Conservation (phyloP, 2,797 vertebrate genomes). For the Sebastes taczanowskii region DNA sequence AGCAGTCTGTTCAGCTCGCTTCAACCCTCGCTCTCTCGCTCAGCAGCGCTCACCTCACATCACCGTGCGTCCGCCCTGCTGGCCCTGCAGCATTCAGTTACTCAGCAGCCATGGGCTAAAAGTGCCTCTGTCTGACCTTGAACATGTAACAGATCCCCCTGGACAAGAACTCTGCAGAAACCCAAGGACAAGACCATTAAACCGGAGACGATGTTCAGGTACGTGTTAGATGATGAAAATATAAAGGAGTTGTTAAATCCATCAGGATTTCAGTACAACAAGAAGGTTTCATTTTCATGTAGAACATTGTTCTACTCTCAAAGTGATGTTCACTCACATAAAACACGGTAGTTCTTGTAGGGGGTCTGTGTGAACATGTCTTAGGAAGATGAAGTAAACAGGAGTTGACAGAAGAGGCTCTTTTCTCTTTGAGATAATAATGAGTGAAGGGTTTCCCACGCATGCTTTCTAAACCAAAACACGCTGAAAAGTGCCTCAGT, state of each 20-base stretch:
- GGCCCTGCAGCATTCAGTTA: slow-evolving; percentile 59
- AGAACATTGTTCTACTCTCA: neutral
- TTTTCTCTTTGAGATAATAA: slow-evolving; percentile 1
- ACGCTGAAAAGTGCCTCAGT: slow-evolving; percentile 13
- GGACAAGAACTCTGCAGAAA: slow-evolving; percentile 22
- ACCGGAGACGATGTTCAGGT: slow-evolving; percentile 6
- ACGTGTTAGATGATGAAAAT: neutral
- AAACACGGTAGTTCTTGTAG: neutral
- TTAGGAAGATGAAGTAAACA: neutral
- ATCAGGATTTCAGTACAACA: slow-evolving; percentile 15
- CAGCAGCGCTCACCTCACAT: slow-evolving; percentile 56
- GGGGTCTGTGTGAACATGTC: neutral
- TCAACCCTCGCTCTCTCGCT: slow-evolving; percentile 59
- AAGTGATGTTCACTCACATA: neutral
- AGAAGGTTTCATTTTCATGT: slow-evolving; percentile 5
- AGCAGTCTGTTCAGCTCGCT: slow-evolving; percentile 58
- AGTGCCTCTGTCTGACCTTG: slow-evolving; percentile 57
- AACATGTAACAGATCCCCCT: slow-evolving; percentile 53
- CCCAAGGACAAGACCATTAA: slow-evolving; percentile 27
- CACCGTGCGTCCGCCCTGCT: slow-evolving; percentile 31
- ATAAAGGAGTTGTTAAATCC: slow-evolving; percentile 17
- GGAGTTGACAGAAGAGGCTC: slow-evolving; percentile 3
- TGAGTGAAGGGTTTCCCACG: slow-evolving; percentile 17
- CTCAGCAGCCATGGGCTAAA: slow-evolving; percentile 24
- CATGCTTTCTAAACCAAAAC: neutral